Evolutionary conservation across 2,797 vertebrate genomes (phyloP), one percentile per base, ranked within the genome.

Genomic region (Malurus leucopterus): DNA sequence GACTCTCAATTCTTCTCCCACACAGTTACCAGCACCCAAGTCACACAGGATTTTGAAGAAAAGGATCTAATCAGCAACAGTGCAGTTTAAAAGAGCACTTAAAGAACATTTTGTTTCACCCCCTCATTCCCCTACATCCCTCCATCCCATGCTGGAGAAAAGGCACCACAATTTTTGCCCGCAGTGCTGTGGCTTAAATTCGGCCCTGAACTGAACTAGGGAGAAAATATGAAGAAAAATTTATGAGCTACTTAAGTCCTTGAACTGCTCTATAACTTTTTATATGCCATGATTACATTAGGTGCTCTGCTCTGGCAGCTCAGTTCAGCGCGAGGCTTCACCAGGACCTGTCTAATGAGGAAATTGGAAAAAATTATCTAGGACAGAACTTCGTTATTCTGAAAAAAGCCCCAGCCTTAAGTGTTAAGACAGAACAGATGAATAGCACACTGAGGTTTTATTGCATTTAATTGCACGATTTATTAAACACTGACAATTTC

Each of bases 381-480:
- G 88, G 91, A 96, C 89, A 96, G 94, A 89, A 91, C 24, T 62
- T 79, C 53, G 91, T 96, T 94, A 89, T 92, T 84, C 85, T 81
- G 80, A 85, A 86, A 92, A 89, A 90, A 92, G 87, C 63, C 65
- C 72, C 71, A 88, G 77, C 72, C 77, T 81, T 89, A 93, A 73
- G 18, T 44, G 75, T 93, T 92, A 89, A 93, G 78, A 83, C 73
- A 85, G 90, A 94, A 88, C 82, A 95, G 94, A 86, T 58, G 47
- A 93, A 90, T 93, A 87, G 92, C 93, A 86, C 87, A 95, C 84
- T 95, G 72, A 87, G 89, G 79, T 67, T 82, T 95, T 90, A 96
- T 82, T 95, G 92, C 93, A 89, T 80, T 89, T 95, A 95, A 96
- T 95, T 94, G 92, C 71, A 88, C 87, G 83, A 94, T 92, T 96